These are phyloP conservation scores for Tetramorium alpestre DNA, from an alignment of 1,140 invertebrate species.

Conservation along the genomic window DNA sequence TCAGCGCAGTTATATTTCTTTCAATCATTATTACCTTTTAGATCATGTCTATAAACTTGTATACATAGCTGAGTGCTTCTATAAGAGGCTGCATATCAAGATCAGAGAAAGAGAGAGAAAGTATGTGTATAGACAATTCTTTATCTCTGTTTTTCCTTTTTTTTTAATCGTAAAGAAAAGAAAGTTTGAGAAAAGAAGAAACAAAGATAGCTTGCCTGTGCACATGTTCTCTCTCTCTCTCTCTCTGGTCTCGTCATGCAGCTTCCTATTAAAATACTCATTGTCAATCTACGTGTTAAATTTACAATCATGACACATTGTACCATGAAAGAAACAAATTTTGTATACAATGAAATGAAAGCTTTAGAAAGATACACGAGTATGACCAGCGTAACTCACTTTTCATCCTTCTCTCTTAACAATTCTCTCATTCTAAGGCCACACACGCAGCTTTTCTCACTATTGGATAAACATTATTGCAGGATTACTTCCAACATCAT, in stretches of 20 bases:
- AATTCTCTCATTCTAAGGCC: conserved; percentile 50
- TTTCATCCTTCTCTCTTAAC: conserved; percentile 48
- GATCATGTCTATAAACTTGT: neutral
- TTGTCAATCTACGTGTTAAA: no score
- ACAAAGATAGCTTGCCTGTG: no score
- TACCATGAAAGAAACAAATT: neutral
- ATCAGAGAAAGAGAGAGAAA: no score
- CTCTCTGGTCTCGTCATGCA: no score
- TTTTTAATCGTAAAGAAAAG: no score
- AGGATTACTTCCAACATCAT: neutral
- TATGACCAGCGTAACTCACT: conserved; percentile 75
- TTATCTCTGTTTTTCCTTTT: no score
- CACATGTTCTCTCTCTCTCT: no score
- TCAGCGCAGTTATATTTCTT: neutral
- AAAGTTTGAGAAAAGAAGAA: no score
- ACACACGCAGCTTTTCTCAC: conserved; percentile 65
- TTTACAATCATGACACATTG: neutral
- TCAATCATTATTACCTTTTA: neutral
- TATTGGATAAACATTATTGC: conserved; percentile 35
- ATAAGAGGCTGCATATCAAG: no score
- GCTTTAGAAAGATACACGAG: conserved; percentile 34
- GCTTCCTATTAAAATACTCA: no score
- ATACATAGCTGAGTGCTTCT: no score
- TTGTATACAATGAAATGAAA: conserved; percentile 32
- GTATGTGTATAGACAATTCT: no score